Percentiles rank a stretch among this genome's conserved stretches.
phyloP scores from a whole-genome alignment of 2,797 vertebrate species.

The Telmatherina bonti region DNA sequence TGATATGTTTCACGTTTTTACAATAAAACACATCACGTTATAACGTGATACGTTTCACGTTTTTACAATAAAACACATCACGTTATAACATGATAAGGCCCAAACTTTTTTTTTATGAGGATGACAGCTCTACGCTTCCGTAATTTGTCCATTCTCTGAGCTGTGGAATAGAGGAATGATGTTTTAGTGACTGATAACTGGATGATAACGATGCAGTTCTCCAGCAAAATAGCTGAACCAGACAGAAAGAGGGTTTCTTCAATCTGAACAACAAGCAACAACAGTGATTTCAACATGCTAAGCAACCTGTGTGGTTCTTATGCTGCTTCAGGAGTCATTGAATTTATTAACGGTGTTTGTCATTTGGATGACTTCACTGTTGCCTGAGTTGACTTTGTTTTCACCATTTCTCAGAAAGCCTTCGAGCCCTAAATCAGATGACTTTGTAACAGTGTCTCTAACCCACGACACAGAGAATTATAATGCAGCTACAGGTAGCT shows the following conservation, averaged over 20 bases:
- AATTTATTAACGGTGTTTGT: not conserved
- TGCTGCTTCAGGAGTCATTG: not conserved
- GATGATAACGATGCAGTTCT: too few relatives aligned
- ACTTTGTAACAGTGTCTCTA: conserved; percentile 78
- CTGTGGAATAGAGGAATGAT: too few relatives aligned
- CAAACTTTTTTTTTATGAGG: too few relatives aligned
- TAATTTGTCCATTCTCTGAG: too few relatives aligned
- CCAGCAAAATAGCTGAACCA: too few relatives aligned
- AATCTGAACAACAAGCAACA: not conserved
- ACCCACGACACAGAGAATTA: conserved; percentile 73
- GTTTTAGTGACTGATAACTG: too few relatives aligned
- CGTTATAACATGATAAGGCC: too few relatives aligned
- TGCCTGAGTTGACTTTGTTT: conserved; percentile 72
- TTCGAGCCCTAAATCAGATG: conserved; percentile 83
- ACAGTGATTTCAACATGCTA: conserved; percentile 13
- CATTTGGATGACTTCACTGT: conserved; percentile 7
- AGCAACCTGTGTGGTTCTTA: conserved; percentile 22
- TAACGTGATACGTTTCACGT: too few relatives aligned
- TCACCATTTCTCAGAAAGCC: conserved; percentile 85
- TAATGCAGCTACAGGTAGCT: conserved; percentile 79
- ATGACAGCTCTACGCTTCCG: too few relatives aligned
- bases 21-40: too few relatives aligned
- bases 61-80: too few relatives aligned
- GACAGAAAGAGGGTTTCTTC: not conserved
- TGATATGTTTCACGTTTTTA: too few relatives aligned